Percentiles rank a stretch among this genome's conserved stretches.
Evolutionary conservation across 2,888 invertebrate genomes (phyloP).

Genomic region (Xylota segnis): DNA sequence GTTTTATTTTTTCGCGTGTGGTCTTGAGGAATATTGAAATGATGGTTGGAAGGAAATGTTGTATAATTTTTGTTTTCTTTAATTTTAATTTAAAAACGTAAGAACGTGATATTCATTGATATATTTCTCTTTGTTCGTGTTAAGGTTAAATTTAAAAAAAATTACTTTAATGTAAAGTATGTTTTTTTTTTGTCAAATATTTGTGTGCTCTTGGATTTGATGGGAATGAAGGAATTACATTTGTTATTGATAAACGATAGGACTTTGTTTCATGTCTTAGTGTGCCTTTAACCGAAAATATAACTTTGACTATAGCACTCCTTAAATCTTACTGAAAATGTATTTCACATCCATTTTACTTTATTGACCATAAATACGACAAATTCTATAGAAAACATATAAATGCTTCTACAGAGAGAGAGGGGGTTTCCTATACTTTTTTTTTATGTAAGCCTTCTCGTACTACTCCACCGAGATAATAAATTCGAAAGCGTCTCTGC

Average conservation of each 20-base stretch:
- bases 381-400: too few species aligned
- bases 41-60: slow-evolving; percentile 15
- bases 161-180: slow-evolving; percentile 26
- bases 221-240: slow-evolving; percentile 38
- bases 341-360: too few species aligned
- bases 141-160: slow-evolving; percentile 60
- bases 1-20: slow-evolving; percentile 1
- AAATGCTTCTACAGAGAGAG: too few species aligned
- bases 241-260: too few species aligned
- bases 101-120: slow-evolving; percentile 69
- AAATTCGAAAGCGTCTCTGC: too few species aligned
- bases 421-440: too few species aligned
- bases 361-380: too few species aligned
- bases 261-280: background rate
- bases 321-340: too few species aligned
- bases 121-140: slow-evolving; percentile 44
- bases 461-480: too few species aligned
- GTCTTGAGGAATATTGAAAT: background rate
- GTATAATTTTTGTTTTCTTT: background rate
- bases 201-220: slow-evolving; percentile 45
- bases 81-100: slow-evolving; percentile 34
- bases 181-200: slow-evolving; percentile 41
- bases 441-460: too few species aligned
- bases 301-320: background rate
- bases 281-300: background rate